These are phyloP conservation scores for Tanypteryx hageni DNA, from an alignment of 2,888 invertebrate genomes.

Conservation along the genomic window DNA sequence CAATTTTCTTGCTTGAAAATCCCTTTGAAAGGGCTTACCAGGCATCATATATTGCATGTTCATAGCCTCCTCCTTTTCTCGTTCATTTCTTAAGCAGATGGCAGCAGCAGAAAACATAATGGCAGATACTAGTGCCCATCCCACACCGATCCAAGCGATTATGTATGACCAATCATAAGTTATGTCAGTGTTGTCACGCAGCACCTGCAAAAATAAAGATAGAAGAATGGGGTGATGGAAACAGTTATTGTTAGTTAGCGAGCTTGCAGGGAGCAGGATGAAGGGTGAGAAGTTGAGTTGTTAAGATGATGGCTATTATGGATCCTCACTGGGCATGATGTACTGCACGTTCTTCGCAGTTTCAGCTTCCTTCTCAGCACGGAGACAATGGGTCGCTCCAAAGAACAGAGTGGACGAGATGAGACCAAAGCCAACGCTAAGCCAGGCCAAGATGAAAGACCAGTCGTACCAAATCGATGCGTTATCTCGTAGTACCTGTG, in stretches of 20 bases:
- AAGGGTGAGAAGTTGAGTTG: neutral
- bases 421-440: constrained; percentile 86
- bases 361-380: constrained; percentile 85
- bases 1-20: constrained; percentile 30
- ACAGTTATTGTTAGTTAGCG: constrained; percentile 38
- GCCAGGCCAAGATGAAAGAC: constrained; percentile 92
- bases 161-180: constrained; percentile 98
- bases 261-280: constrained; percentile 17
- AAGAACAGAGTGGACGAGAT: constrained; percentile 87
- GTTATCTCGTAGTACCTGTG: constrained; percentile 84
- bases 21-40: constrained; percentile 78
- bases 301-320: neutral
- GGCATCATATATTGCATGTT: constrained; percentile 99
- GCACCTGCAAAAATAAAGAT: constrained; percentile 79
- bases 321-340: constrained; percentile 89
- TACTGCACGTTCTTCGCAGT: constrained; percentile 89
- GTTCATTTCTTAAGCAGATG: constrained; percentile 94
- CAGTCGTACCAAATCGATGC: constrained; percentile 87
- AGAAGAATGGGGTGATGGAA: constrained; percentile 36
- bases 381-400: constrained; percentile 87
- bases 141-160: constrained; percentile 97
- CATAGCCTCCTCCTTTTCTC: constrained; percentile 95
- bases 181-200: constrained; percentile 86
- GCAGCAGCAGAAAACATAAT: constrained; percentile 95
- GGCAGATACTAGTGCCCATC: constrained; percentile 92